phyloP scores from a whole-genome alignment of 2,888 invertebrate genomes.

The Drosophila mimica region DNA sequence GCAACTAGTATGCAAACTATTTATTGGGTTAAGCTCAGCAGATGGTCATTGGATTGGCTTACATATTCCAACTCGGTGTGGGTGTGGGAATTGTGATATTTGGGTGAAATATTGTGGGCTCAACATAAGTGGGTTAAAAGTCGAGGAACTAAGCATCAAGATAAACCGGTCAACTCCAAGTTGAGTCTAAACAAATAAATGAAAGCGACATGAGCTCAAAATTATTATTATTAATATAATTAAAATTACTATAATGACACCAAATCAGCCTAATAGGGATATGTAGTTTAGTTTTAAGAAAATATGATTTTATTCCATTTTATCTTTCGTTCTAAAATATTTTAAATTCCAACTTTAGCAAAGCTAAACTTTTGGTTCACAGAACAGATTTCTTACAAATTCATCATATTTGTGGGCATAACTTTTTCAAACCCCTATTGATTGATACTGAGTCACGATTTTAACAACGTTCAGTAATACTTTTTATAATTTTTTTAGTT shows the following conservation, averaged over 20 bases:
- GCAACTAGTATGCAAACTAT: conserved; percentile 63
- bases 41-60: conserved; percentile 52
- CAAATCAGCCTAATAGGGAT: not conserved
- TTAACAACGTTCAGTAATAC: not conserved
- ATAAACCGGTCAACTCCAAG: not conserved
- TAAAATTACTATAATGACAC: not conserved
- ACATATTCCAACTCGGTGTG: conserved; percentile 28
- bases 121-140: conserved; percentile 40
- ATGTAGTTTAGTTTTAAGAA: not conserved
- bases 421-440: not conserved
- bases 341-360: not conserved
- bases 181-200: not conserved
- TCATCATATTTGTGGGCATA: not conserved
- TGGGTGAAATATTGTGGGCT: conserved; percentile 12
- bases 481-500: not conserved
- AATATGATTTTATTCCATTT: not conserved
- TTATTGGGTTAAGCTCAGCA: conserved; percentile 71
- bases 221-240: not conserved
- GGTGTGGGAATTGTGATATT: conserved; percentile 44
- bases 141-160: conserved; percentile 2
- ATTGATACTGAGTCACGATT: not conserved
- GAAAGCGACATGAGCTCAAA: not conserved
- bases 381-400: not conserved
- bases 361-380: not conserved
- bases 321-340: not conserved